phyloP scores from a whole-genome alignment of 2,888 invertebrate genomes.

The Cheilosia impressa region DNA sequence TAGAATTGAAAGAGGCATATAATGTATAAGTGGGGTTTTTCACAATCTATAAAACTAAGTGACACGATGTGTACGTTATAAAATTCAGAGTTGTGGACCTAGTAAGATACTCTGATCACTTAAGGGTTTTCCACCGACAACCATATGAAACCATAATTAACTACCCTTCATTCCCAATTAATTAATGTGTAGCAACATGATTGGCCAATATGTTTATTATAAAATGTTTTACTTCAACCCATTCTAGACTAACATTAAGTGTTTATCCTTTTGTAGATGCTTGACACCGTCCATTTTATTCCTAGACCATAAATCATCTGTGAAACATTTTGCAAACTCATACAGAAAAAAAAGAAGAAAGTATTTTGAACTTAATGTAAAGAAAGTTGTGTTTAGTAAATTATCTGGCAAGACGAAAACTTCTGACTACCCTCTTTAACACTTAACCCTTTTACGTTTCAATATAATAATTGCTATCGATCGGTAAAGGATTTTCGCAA shows the following conservation, averaged over 20 bases:
- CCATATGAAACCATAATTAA: neutral
- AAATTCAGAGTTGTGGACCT: too few relatives aligned
- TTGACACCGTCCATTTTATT: conserved; percentile 33
- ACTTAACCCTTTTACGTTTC: conserved; percentile 1
- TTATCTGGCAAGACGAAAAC: conserved; percentile 28
- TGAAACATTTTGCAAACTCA: conserved; percentile 72
- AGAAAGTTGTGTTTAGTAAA: conserved; percentile 59
- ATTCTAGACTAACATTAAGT: neutral
- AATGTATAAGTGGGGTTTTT: too few relatives aligned
- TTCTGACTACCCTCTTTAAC: neutral
- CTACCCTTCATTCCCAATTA: neutral
- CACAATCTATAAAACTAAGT: too few relatives aligned
- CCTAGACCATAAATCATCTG: neutral
- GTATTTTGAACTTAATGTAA: neutral
- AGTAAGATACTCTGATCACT: too few relatives aligned
- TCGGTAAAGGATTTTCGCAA: conserved; percentile 18
- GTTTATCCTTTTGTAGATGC: neutral
- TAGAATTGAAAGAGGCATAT: too few relatives aligned
- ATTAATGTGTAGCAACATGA: conserved; percentile 45
- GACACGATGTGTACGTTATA: too few relatives aligned
- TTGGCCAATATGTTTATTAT: conserved; percentile 1
- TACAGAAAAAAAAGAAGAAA: conserved; percentile 1
- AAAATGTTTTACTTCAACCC: neutral
- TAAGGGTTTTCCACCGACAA: too few relatives aligned
- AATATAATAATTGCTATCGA: conserved; percentile 27